These are phyloP conservation scores for Platysternon megacephalum DNA, from an alignment of 2,113 vertebrate species.

Conservation along the genomic window DNA sequence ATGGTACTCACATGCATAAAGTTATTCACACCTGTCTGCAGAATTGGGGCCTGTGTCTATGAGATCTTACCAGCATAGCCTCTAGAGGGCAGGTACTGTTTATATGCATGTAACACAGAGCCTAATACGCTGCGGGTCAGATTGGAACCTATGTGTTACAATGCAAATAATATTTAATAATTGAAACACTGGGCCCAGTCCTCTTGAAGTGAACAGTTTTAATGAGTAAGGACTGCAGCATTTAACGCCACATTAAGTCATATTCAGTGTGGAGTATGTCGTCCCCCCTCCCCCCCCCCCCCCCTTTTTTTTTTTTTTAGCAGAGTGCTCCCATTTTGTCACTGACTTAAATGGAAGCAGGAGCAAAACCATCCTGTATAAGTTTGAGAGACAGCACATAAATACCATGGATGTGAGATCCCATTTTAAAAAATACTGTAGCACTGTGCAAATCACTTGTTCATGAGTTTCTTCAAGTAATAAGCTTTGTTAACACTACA, in stretches of 20 bases:
- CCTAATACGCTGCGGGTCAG: not conserved
- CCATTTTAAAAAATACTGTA: not conserved
- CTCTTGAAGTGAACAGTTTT: constrained; percentile 25
- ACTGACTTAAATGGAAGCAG: not conserved
- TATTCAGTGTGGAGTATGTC: not conserved
- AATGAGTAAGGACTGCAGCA: constrained; percentile 9
- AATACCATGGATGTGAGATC: not conserved
- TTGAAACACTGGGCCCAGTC: constrained; percentile 4
- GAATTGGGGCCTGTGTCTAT: not conserved
- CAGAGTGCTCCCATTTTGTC: not conserved
- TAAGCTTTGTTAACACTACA: not conserved
- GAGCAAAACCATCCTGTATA: not conserved
- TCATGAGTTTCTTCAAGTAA: not conserved
- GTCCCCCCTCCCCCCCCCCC: not conserved
- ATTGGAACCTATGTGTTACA: not conserved
- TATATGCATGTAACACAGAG: constrained; percentile 16
- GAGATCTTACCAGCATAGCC: constrained; percentile 26
- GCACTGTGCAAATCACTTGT: not conserved
- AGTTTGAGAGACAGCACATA: not conserved
- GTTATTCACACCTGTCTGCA: not conserved
- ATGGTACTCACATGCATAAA: not conserved
- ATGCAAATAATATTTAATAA: constrained; percentile 28
- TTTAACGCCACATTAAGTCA: not conserved
- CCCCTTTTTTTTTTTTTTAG: not conserved
- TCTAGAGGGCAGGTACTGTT: constrained; percentile 18